Evolutionary conservation across 2,797 vertebrate genomes (phyloP), one percentile per base, ranked within the genome.

Genomic region (Cryptoblepharus egeriae): DNA sequence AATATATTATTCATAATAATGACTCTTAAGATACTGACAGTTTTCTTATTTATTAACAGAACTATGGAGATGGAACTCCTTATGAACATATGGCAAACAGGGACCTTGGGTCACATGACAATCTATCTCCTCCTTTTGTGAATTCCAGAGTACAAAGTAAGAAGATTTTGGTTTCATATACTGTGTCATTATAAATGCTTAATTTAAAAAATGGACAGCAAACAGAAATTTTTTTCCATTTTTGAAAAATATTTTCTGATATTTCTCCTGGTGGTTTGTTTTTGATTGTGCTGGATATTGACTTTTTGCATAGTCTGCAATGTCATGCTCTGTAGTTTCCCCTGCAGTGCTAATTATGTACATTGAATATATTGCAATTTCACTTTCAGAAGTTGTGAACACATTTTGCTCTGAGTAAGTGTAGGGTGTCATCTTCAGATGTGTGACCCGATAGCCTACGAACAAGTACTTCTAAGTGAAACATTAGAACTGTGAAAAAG

Each of bases 71-170:
- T 81, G 97, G 97, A 77, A 95, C 97, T 90, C 97, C 97, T 90
- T 99, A 98, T 85, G 95, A 97, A 86, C 97, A 97, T 88, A 94
- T 97, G 97, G 90, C 96, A 65, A 96, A 95, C 95, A 96, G 97
- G 93, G 97, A 98, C 91, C 96, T 98, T 92, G 95, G 96, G 42
- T 97, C 98, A 90, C 98, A 98, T 49, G 97, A 99, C 96, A 98
- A 96, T 96, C 96, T 98, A 91, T 98, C 98, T 86, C 98, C 98
- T 90, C 97, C 97, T 37, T 99, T 98, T 85, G 92, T 96, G 95
- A 98, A 97, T 95, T 97, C 98, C 96, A 96, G 98, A 95, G 94
- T 97, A 96, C 94, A 97, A 96, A 98, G 98, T 99, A 96, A 96
- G 95, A 75, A 42, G 88, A 68, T 42, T 30, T 71, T 10, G 0